These are phyloP conservation scores for Leuciscus idus DNA, from an alignment of 2,113 vertebrate genomes.

Conservation along the genomic window DNA sequence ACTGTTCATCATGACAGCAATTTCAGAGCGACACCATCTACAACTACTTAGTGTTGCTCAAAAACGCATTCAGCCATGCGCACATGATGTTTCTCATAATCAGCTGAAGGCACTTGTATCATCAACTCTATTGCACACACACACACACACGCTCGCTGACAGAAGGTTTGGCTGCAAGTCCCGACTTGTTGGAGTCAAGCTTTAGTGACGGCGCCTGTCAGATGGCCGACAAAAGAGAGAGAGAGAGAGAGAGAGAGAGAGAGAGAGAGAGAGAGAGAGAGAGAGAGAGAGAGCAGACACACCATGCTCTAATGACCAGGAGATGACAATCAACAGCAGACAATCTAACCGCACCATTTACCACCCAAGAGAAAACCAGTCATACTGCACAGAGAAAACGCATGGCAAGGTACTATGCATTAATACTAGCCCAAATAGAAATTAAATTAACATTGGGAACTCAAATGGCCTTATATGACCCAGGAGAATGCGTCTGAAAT, in stretches of 20 bases:
- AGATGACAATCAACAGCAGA: conserved; percentile 44
- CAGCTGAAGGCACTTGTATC: neutral
- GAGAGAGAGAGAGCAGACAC: conserved; percentile 5
- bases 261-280: too few relatives aligned
- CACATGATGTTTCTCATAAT: neutral
- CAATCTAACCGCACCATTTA: conserved; percentile 17
- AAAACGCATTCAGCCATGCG: neutral
- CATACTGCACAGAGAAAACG: neutral
- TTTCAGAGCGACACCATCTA: neutral
- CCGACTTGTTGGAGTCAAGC: conserved; percentile 7
- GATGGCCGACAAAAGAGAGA: neutral
- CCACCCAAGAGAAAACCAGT: neutral
- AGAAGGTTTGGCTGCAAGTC: neutral
- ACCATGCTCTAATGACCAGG: conserved; percentile 43
- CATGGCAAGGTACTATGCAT: neutral
- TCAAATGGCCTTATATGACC: neutral
- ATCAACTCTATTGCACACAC: neutral
- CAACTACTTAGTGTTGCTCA: neutral
- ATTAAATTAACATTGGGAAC: neutral
- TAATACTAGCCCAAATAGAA: neutral
- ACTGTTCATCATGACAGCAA: conserved; percentile 5
- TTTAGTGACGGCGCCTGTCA: neutral
- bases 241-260: neutral
- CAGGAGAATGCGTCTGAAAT: neutral
- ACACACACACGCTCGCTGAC: neutral